Evolutionary conservation across 1,140 invertebrate species (phyloP), one percentile per base, ranked within the genome.

Genomic region (Drosophila athabasca): DNA sequence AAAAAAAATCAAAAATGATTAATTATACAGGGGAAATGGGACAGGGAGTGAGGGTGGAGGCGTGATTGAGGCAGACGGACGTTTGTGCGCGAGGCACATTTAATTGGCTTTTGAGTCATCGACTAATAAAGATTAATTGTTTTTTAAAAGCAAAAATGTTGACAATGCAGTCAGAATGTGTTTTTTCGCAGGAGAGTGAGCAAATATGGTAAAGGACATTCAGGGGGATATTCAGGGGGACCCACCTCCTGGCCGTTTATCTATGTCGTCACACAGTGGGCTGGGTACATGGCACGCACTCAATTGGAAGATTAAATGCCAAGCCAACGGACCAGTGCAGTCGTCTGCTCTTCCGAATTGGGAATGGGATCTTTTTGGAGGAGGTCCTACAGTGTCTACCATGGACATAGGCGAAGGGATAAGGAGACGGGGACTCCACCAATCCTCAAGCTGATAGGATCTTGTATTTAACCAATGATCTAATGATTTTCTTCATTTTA

Each of bases 51-150:
- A 1, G 31, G 31, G 31, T 3, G 11, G 35, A 11, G 48, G 70
- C 70, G 72, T 67, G 81, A 80, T 88, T 88, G 78, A 70, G 74
- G 79, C 70, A 67, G 67, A 77, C 62, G 78, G 67, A 74, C 62
- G 78, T 61, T 87, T 39, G 35, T 39, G 26, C 49, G 66, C 66
- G 85, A 87, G 85, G 85, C 62, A 82, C 76, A 76, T 88, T 88
- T 88, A 88, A 88, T 88, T 88, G 83, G 83, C 84, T 88, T 88
- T 88, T 83, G 83, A 82, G 82, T 87, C 82, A 85, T 79, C 79
- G 78, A 79, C 83, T 88, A 88, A 88, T 88, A 88, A 88, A 88
- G 83, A 88, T 88, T 88, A 88, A 88, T 88, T 88, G 83, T 88
- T 88, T 88, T 88, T 88, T 88, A 88, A 88, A 76, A 79, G 72